These are phyloP conservation scores for Drosophila quinaria DNA, from an alignment of 2,888 invertebrate species.

Conservation along the genomic window DNA sequence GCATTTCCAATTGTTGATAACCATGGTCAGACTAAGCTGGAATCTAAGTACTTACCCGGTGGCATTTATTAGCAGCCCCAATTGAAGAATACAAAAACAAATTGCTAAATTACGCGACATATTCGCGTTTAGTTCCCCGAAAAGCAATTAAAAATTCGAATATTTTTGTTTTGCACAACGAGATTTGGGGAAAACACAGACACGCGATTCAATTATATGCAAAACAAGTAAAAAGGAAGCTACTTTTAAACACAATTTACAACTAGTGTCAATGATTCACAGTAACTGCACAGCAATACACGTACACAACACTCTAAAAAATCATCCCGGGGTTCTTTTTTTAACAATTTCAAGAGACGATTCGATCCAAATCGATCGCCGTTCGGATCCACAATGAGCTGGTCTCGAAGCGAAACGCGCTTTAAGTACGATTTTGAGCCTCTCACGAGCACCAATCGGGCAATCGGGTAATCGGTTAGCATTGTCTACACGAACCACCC, in stretches of 20 bases:
- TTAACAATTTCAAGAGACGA: not conserved
- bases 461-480: slow-evolving; percentile 10
- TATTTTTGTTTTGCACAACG: not conserved
- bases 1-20: slow-evolving; percentile 37
- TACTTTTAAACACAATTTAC: slow-evolving; percentile 4
- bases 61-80: slow-evolving; percentile 65
- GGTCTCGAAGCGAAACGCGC: slow-evolving; percentile 16
- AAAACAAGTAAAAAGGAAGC: slow-evolving; percentile 6
- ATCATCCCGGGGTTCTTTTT: slow-evolving; percentile 16
- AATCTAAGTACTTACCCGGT: slow-evolving; percentile 76
- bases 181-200: slow-evolving; percentile 8
- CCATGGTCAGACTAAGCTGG: slow-evolving; percentile 3
- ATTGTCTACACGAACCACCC: slow-evolving; percentile 4
- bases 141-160: slow-evolving; percentile 27
- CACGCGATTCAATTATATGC: slow-evolving; percentile 13
- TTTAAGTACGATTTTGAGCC: slow-evolving; percentile 49
- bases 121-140: slow-evolving; percentile 30
- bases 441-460: slow-evolving; percentile 19
- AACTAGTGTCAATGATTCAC: slow-evolving; percentile 31
- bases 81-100: slow-evolving; percentile 66
- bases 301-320: slow-evolving; percentile 15
- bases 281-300: slow-evolving; percentile 24
- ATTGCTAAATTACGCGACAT: slow-evolving; percentile 69
- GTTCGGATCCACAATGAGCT: slow-evolving; percentile 43
- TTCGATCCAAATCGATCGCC: slow-evolving; percentile 19